Percentiles rank a stretch among this genome's conserved stretches.
These are phyloP conservation scores for Chrysotoxum bicinctum DNA, from an alignment of 2,888 invertebrate genomes.

Conservation along the genomic window DNA sequence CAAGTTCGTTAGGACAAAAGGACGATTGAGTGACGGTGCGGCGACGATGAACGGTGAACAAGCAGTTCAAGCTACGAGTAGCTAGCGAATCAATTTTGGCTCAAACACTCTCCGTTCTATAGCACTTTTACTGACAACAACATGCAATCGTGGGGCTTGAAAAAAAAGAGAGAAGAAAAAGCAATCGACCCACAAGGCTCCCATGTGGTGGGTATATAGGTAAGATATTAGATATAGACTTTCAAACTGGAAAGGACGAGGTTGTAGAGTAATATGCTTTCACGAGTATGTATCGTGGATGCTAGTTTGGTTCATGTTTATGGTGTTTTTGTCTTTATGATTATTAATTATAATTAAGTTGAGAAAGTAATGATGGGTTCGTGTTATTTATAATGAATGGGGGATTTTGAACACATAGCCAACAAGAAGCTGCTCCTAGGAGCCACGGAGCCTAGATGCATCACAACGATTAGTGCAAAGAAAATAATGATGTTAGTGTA, in stretches of 20 bases:
- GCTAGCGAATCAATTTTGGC: conserved; percentile 53
- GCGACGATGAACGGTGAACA: conserved; percentile 57
- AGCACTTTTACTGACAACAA: conserved; percentile 31
- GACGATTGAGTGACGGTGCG: conserved; percentile 62
- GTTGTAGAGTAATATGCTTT: neutral
- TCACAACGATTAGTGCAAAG: conserved; percentile 9
- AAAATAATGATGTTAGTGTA: conserved; percentile 23
- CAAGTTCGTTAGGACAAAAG: conserved; percentile 55
- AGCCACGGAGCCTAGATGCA: conserved; percentile 18
- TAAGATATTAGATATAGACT: neutral
- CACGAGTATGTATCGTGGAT: conserved; percentile 18
- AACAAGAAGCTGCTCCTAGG: conserved; percentile 18
- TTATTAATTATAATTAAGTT: conserved; percentile 72
- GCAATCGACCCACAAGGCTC: neutral
- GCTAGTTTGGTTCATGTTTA: conserved; percentile 50
- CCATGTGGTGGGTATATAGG: neutral
- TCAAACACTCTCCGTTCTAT: conserved; percentile 48
- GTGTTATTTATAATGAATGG: conserved; percentile 57
- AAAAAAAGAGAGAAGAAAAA: neutral
- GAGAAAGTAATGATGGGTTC: conserved; percentile 67
- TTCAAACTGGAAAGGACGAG: conserved; percentile 11
- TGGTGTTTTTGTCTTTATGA: conserved; percentile 67
- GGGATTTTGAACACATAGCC: conserved; percentile 26
- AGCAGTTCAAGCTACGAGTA: conserved; percentile 22
- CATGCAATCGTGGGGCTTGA: conserved; percentile 35